A percentile compares a stretch with the other conserved stretches of the same genome.
Evolutionary conservation across 1,140 invertebrate genomes (phyloP).

Genomic region (Drosophila novamexicana): DNA sequence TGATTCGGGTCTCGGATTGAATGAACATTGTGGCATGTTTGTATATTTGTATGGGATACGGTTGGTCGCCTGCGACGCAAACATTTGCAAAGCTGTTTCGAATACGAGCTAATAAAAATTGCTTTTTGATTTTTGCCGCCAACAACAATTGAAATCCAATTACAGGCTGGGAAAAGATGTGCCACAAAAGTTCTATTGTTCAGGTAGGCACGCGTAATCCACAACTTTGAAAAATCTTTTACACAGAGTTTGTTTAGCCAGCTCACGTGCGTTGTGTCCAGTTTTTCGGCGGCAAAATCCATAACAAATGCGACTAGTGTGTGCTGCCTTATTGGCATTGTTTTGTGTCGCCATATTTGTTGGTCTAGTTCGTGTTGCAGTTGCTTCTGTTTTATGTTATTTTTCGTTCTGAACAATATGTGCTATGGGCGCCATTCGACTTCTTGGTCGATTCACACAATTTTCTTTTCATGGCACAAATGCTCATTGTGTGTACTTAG

Average conservation of each 20-base stretch:
- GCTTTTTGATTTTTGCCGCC: constrained; percentile 30
- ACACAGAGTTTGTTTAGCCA: constrained; percentile 37
- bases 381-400: constrained; percentile 14
- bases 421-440: background rate
- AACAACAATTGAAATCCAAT: constrained; percentile 61
- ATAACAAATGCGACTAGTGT: background rate
- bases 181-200: background rate
- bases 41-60: constrained; percentile 18
- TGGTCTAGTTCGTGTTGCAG: background rate
- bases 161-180: constrained; percentile 27
- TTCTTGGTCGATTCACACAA: constrained; percentile 54
- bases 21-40: constrained; percentile 16
- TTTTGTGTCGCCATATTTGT: constrained; percentile 36
- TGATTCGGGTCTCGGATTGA: background rate
- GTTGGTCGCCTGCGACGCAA: constrained; percentile 13
- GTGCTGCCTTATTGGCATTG: constrained; percentile 27
- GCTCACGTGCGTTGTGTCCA: constrained; percentile 55
- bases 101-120: constrained; percentile 60
- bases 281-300: constrained; percentile 3
- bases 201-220: constrained; percentile 46
- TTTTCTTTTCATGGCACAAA: constrained; percentile 63
- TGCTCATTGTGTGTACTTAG: constrained; percentile 50
- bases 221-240: background rate
- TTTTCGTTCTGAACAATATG: background rate
- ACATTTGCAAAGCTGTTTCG: constrained; percentile 12